Percentiles rank a stretch among this genome's conserved stretches.
These are phyloP conservation scores for Stichopus horrens DNA, from an alignment of 53 echinoderm and acorn worm genomes.

Conservation along the genomic window DNA sequence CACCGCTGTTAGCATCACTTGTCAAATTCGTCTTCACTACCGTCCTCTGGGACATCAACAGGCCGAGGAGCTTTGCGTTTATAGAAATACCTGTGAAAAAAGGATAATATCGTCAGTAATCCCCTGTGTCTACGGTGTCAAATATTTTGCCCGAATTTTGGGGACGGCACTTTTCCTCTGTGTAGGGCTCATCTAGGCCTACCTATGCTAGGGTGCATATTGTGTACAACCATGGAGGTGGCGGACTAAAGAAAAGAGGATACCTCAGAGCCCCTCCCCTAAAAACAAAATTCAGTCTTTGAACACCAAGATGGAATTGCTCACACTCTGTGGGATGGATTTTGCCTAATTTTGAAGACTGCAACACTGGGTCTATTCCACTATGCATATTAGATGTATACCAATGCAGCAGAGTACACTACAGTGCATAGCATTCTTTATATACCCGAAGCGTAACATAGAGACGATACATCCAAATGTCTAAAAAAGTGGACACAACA, in stretches of 20 bases:
- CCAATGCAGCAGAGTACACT: constrained; percentile 12
- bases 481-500: neutral
- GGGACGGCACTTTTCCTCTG: too few species aligned
- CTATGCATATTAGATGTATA: constrained; percentile 13
- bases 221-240: neutral
- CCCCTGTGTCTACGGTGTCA: too few species aligned
- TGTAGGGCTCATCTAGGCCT: neutral
- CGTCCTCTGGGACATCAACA: constrained; percentile 11
- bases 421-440: too few species aligned
- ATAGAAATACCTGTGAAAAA: constrained; percentile 6
- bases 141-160: too few species aligned
- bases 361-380: neutral
- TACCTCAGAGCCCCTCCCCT: too few species aligned
- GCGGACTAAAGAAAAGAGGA: too few species aligned
- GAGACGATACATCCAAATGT: neutral
- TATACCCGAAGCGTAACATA: too few species aligned
- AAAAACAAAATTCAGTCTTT: neutral
- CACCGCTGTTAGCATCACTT: neutral
- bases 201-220: neutral
- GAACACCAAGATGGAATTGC: neutral
- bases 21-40: constrained; percentile 31
- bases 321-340: neutral
- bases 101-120: constrained; percentile 5
- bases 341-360: neutral
- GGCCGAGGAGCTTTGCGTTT: constrained; percentile 4